A percentile compares a stretch with the other conserved stretches of the same genome.
Evolutionary conservation across 1,140 invertebrate species (phyloP).

Genomic region (Littorina saxatilis): DNA sequence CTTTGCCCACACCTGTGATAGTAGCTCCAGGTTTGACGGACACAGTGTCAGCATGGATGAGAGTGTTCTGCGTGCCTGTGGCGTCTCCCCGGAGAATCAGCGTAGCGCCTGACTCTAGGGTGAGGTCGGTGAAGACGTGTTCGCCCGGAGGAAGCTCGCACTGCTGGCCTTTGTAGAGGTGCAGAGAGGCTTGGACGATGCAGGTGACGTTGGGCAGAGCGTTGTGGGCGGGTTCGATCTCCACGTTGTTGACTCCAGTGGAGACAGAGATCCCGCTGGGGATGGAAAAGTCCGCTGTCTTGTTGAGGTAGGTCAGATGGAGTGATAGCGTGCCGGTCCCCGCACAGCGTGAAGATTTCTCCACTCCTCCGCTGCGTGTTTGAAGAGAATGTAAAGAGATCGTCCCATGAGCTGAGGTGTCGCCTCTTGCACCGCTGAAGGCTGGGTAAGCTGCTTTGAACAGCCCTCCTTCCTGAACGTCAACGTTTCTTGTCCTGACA

Average conservation of each 20-base stretch:
- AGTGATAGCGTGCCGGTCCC: slow-evolving; percentile 43
- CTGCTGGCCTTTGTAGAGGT: slow-evolving; percentile 45
- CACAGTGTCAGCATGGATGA: slow-evolving; percentile 53
- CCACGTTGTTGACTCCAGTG: background rate
- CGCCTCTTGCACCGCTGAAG: slow-evolving; percentile 5
- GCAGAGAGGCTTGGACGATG: slow-evolving; percentile 19
- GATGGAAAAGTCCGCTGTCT: slow-evolving; percentile 30
- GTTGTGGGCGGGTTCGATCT: slow-evolving; percentile 16
- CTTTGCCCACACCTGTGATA: slow-evolving; percentile 55
- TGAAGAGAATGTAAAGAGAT: slow-evolving; percentile 46
- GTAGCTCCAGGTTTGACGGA: slow-evolving; percentile 43
- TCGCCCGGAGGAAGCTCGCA: slow-evolving; percentile 51
- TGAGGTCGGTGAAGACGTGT: slow-evolving; percentile 52
- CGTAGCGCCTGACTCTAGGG: slow-evolving; percentile 54
- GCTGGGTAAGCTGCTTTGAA: slow-evolving; percentile 53
- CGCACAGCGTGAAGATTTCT: slow-evolving; percentile 46
- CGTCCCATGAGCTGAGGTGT: slow-evolving; percentile 22
- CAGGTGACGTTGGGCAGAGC: slow-evolving; percentile 37
- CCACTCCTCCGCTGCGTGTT: slow-evolving; percentile 51
- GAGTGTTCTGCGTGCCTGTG: slow-evolving; percentile 52
- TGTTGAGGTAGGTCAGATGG: slow-evolving; percentile 46
- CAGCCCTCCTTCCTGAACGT: slow-evolving; percentile 45
- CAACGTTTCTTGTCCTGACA: slow-evolving; percentile 45
- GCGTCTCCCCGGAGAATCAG: slow-evolving; percentile 53
- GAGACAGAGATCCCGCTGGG: slow-evolving; percentile 15